Base-by-base conservation (phyloP, 2,888 invertebrate species). In the Mythimna vitellina region DNA sequence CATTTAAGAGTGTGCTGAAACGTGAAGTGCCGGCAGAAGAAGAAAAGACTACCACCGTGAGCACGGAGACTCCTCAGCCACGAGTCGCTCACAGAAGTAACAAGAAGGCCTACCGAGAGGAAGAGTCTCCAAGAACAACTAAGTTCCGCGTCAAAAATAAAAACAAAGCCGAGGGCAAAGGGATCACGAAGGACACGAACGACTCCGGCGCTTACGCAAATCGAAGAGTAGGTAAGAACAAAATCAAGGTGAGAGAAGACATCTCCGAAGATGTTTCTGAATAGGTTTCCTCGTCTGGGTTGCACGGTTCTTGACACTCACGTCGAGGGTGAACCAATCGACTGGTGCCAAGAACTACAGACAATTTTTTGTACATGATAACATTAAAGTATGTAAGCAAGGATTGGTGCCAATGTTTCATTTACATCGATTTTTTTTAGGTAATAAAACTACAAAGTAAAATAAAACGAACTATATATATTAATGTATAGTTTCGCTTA, bases 1-100 rank as follows among this genome's bases (percentile, higher is more conserved):
- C 96, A 2, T 96, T 93, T 85, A 96, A 96, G 85, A 96, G 95
- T 81, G 93, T 93, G 2, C 80, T 96, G 9, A 95, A 95, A 83
- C 90, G 96, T 0, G 95, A 95, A 60, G 66, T 87, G 3, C 69
- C 68, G 0, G 66, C 58, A 0, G 92, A 90, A 0, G 92, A 93
- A 3, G 92, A 92, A 0, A 86, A 88, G 71, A 10, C 46, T 22
- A 76, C 77, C 1, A 75, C 86, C 0, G 1, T 0, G 1, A 74
- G 75, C 1, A 87, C 90, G 0, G 92, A 91, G 56, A n/a, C 64
- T 3, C 86, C 83, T 29, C 42, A 35, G 12, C 61, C 78, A 3
- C 88, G 80, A 57, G 35, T 66, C 4, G 66, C 65, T 5, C 92
- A 87, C 62, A 88, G 89, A 62, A 72, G 54, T 25, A 93, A 92